Evolutionary conservation across 2,113 vertebrate species (phyloP).

Genomic region (Oryzias melastigma): DNA sequence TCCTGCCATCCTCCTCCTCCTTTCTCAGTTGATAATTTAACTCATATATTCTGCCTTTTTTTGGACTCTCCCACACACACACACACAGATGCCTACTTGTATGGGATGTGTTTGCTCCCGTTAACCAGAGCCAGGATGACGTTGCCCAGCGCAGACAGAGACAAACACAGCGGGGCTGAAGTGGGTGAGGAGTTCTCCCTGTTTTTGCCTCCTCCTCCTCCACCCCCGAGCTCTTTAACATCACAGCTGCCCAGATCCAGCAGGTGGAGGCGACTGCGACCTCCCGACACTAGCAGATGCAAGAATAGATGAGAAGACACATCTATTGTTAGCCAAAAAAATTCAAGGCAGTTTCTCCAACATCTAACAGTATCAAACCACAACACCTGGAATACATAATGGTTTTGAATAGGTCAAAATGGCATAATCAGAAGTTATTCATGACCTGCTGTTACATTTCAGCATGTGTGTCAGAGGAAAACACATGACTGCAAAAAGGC

Average conservation of each 20-base stretch:
- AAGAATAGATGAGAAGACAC: background rate
- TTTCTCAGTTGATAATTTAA: conserved; percentile 3
- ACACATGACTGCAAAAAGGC: too few species aligned
- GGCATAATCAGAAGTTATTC: too few species aligned
- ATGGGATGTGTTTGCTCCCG: conserved; percentile 97
- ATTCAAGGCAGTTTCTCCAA: background rate
- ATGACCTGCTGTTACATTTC: too few species aligned
- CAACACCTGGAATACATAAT: too few species aligned
- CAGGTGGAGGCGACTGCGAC: conserved; percentile 95
- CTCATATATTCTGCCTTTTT: background rate
- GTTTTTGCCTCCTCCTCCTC: conserved; percentile 31
- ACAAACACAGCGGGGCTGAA: conserved; percentile 87
- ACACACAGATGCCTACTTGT: conserved; percentile 84
- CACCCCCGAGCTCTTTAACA: conserved; percentile 81
- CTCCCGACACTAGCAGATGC: conserved; percentile 88
- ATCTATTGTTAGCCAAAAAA: background rate
- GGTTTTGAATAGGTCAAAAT: too few species aligned
- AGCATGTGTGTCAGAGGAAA: too few species aligned
- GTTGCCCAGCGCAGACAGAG: conserved; percentile 93
- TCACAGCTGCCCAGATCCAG: conserved; percentile 95
- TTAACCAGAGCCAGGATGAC: conserved; percentile 99
- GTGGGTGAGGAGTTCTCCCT: conserved; percentile 63
- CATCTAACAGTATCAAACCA: too few species aligned
- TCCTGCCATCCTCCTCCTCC: conserved; percentile 9
- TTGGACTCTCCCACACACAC: background rate